Conservation (phyloP, 2,888 invertebrate species). For the Diloba caeruleocephala region DNA sequence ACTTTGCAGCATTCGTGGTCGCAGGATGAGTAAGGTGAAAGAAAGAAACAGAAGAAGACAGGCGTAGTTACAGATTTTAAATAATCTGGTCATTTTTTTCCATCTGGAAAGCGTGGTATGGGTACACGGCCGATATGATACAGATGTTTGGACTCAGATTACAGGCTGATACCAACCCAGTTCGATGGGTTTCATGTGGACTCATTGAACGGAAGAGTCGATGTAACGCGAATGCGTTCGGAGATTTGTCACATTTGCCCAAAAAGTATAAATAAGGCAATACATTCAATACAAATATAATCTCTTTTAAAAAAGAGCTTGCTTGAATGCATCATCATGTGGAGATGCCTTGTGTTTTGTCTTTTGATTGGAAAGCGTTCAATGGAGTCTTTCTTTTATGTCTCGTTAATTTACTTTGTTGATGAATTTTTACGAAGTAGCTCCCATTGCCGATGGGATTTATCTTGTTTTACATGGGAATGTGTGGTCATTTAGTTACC, state of each 20-base stretch:
- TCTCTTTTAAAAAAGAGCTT: not conserved
- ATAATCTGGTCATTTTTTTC: too few species aligned
- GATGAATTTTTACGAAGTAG: conserved; percentile 24
- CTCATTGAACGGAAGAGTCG: conserved; percentile 58
- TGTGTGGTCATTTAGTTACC: not conserved
- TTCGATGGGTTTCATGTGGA: conserved; percentile 55
- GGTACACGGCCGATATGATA: conserved; percentile 51
- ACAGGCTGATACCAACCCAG: conserved; percentile 51
- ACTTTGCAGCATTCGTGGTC: too few species aligned
- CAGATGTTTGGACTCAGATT: conserved; percentile 59
- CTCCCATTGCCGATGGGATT: not conserved
- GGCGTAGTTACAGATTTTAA: too few species aligned
- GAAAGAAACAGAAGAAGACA: too few species aligned
- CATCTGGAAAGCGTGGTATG: conserved; percentile 45
- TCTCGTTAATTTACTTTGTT: conserved; percentile 38
- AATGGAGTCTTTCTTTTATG: conserved; percentile 10
- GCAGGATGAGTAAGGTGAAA: too few species aligned
- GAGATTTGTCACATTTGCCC: conserved; percentile 49
- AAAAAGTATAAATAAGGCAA: conserved; percentile 37
- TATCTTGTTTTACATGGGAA: conserved; percentile 3
- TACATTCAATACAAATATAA: conserved; percentile 7
- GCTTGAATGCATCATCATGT: not conserved
- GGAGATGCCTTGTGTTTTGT: conserved; percentile 12
- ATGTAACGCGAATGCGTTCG: conserved; percentile 50
- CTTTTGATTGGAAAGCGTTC: conserved; percentile 4